These are phyloP conservation scores for Mechanitis mazaeus DNA, from an alignment of 2,888 invertebrate genomes.

Conservation along the genomic window DNA sequence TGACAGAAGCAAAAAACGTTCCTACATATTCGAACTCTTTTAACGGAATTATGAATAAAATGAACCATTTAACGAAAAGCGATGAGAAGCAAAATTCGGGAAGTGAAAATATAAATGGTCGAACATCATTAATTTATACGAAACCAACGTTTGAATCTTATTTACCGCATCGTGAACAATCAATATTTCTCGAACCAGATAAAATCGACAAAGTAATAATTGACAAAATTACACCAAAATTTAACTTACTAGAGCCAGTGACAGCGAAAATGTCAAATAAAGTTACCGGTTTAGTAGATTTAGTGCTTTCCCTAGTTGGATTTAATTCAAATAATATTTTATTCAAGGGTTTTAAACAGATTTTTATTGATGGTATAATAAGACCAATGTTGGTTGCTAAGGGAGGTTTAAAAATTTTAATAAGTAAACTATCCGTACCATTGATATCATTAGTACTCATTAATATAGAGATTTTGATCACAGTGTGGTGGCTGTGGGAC, in stretches of 20 bases:
- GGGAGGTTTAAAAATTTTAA: constrained; percentile 57
- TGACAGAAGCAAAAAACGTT: constrained; percentile 26
- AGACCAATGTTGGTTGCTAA: constrained; percentile 56
- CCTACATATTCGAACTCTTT: constrained; percentile 33
- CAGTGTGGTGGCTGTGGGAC: constrained; percentile 73
- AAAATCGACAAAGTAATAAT: constrained; percentile 13
- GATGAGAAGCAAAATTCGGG: constrained; percentile 20
- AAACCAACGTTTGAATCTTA: constrained; percentile 18
- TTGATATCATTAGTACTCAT: constrained; percentile 58
- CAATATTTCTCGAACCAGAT: constrained; percentile 11
- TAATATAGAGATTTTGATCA: constrained; percentile 61
- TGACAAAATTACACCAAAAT: constrained; percentile 24
- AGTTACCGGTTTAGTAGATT: constrained; percentile 51
- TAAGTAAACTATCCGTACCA: constrained; percentile 64
- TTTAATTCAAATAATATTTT: constrained; percentile 44
- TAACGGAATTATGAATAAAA: constrained; percentile 41
- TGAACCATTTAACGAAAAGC: constrained; percentile 26
- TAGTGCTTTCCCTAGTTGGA: constrained; percentile 54
- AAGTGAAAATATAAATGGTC: constrained; percentile 10
- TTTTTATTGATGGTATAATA: constrained; percentile 58
- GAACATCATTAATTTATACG: constrained; percentile 6
- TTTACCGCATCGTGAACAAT: constrained; percentile 16
- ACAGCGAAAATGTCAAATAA: constrained; percentile 51
- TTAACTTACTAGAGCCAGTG: constrained; percentile 48
- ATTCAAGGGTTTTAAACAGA: constrained; percentile 54